phyloP scores from a whole-genome alignment of 2,113 vertebrate genomes.

The Antigone vipio region DNA sequence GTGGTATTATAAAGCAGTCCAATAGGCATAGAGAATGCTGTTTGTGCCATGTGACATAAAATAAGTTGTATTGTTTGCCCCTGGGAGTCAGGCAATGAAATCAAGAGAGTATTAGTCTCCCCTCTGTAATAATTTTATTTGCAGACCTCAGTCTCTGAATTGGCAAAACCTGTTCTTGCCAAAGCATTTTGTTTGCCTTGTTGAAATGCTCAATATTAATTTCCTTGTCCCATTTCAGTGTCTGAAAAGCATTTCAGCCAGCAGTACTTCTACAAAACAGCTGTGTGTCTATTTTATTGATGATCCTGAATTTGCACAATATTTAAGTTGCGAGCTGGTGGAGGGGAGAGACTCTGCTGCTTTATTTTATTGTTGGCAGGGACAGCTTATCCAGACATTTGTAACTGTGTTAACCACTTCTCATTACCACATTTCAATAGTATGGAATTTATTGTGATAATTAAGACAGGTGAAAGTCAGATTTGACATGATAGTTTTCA shows the following conservation, averaged over 20 bases:
- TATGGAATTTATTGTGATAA: not conserved
- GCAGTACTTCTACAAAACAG: not conserved
- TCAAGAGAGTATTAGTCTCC: not conserved
- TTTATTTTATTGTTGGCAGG: not conserved
- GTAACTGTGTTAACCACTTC: not conserved
- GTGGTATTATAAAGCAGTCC: not conserved
- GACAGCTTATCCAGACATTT: not conserved
- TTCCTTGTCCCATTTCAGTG: not conserved
- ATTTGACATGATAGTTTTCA: not conserved
- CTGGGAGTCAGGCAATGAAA: not conserved
- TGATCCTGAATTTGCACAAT: not conserved
- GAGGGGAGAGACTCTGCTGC: not conserved
- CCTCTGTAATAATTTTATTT: not conserved
- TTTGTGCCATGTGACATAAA: not conserved
- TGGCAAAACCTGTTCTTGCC: not conserved
- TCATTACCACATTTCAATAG: not conserved
- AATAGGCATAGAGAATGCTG: not conserved
- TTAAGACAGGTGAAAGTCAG: not conserved
- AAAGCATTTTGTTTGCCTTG: not conserved
- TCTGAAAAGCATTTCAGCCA: not conserved
- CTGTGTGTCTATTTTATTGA: not conserved
- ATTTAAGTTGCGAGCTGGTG: not conserved
- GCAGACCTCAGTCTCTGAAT: not conserved
- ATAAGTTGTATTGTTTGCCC: not conserved
- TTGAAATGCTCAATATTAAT: not conserved